phyloP scores from a whole-genome alignment of 2,888 invertebrate species.

The Spilosoma lubricipeda region DNA sequence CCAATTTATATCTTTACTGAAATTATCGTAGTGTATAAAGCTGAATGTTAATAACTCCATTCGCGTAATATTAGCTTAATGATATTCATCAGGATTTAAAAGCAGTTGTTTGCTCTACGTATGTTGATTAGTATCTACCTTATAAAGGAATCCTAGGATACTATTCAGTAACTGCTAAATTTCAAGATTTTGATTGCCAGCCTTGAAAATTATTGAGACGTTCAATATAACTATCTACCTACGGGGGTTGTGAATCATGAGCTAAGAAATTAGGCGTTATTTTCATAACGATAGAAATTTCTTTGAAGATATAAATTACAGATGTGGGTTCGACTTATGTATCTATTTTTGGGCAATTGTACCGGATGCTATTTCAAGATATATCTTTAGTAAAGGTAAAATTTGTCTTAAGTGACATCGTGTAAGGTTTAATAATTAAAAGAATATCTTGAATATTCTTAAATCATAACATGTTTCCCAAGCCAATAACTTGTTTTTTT shows the following conservation, averaged over 20 bases:
- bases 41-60: constrained; percentile 38
- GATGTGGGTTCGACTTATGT: constrained; percentile 8
- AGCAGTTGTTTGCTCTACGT: not conserved
- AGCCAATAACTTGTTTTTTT: constrained; percentile 52
- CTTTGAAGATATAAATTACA: not conserved
- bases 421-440: constrained; percentile 12
- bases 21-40: constrained; percentile 25
- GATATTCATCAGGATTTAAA: constrained; percentile 22
- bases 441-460: constrained; percentile 20
- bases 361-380: not conserved
- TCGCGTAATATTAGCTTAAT: constrained; percentile 13
- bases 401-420: constrained; percentile 12
- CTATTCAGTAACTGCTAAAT: not conserved
- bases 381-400: not conserved
- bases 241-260: not conserved
- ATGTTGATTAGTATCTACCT: not conserved
- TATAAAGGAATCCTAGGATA: not conserved
- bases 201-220: not conserved
- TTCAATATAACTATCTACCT: not conserved
- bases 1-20: constrained; percentile 29
- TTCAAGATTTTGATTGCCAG: too few relatives aligned
- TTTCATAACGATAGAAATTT: not conserved
- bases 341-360: constrained; percentile 3
- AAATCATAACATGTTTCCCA: constrained; percentile 35
- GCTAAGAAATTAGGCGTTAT: not conserved